A percentile compares a stretch with the other conserved stretches of the same genome.
Evolutionary conservation across 1,140 invertebrate genomes (phyloP).

Genomic region (Paracyclopina nana): DNA sequence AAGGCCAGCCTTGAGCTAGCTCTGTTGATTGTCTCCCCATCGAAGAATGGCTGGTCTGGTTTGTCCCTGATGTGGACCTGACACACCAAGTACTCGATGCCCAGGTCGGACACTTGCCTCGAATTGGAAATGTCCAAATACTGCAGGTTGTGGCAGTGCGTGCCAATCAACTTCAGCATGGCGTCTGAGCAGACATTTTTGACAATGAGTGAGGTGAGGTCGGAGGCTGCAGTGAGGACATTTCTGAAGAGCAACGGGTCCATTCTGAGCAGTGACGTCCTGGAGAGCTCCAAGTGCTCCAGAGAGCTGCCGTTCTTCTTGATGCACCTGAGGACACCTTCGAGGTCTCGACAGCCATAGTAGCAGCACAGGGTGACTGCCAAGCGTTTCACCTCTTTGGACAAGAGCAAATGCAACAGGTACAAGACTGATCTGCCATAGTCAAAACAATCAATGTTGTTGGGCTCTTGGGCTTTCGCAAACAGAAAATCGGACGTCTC

Average conservation of each 20-base stretch:
- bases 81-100: slow-evolving; percentile 5
- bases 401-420: not conserved
- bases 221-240: slow-evolving; percentile 3
- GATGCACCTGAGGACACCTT: slow-evolving; percentile 4
- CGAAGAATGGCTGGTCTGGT: no score
- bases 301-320: slow-evolving; percentile 13
- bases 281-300: slow-evolving; percentile 10
- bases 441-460: slow-evolving; percentile 7
- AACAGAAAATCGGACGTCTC: slow-evolving; percentile 1
- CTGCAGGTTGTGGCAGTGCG: slow-evolving; percentile 5
- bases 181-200: slow-evolving; percentile 9
- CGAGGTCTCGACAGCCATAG: slow-evolving; percentile 12
- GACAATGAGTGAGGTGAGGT: not conserved
- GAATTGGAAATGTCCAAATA: slow-evolving; percentile 3
- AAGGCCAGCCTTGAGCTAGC: no score
- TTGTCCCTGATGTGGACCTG: slow-evolving; percentile 1
- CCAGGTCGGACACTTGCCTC: slow-evolving; percentile 9
- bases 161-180: slow-evolving; percentile 12
- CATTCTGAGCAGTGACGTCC: slow-evolving; percentile 10
- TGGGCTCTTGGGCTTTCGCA: not conserved
- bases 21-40: no score
- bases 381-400: slow-evolving; percentile 4
- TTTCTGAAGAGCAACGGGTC: slow-evolving; percentile 9
- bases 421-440: slow-evolving; percentile 11
- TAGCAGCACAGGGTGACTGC: slow-evolving; percentile 10